Evolutionary conservation across 2,888 invertebrate genomes (phyloP).

Genomic region (Keiferia lycopersicella): DNA sequence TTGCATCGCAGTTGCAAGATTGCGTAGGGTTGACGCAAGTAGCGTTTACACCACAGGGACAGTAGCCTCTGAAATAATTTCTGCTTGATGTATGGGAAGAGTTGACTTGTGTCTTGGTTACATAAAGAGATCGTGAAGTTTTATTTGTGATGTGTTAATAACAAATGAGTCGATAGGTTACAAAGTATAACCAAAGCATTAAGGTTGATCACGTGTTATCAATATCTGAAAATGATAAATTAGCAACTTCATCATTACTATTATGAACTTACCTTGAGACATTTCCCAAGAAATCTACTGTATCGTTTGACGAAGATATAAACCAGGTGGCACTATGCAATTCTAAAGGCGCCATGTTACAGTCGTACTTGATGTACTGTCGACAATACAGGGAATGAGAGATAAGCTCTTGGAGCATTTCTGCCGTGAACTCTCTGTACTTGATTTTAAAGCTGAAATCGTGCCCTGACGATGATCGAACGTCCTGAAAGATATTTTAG

Average conservation of each 20-base stretch:
- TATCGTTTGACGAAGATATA: constrained; percentile 89
- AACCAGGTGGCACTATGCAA: constrained; percentile 95
- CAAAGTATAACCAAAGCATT: too few relatives aligned
- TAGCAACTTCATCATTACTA: neutral
- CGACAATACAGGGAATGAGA: constrained; percentile 94
- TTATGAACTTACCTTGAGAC: constrained; percentile 84
- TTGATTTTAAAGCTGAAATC: constrained; percentile 93
- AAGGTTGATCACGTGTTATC: too few relatives aligned
- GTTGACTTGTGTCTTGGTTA: neutral
- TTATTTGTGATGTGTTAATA: neutral
- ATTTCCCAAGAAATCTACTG: constrained; percentile 92
- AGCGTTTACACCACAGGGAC: constrained; percentile 88
- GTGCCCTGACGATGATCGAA: constrained; percentile 87
- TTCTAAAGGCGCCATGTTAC: constrained; percentile 92
- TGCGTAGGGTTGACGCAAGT: constrained; percentile 91
- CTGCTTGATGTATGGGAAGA: constrained; percentile 35
- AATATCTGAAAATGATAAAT: too few relatives aligned
- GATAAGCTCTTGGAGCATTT: constrained; percentile 94
- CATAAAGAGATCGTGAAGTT: neutral
- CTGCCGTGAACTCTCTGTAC: constrained; percentile 93
- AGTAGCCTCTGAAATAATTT: constrained; percentile 82
- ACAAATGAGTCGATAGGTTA: neutral
- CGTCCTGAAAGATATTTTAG: constrained; percentile 82
- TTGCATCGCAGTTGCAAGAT: constrained; percentile 95
- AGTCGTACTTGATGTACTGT: constrained; percentile 94